Conservation (phyloP, 1,140 invertebrate genomes). For the Vanessa atalanta region DNA sequence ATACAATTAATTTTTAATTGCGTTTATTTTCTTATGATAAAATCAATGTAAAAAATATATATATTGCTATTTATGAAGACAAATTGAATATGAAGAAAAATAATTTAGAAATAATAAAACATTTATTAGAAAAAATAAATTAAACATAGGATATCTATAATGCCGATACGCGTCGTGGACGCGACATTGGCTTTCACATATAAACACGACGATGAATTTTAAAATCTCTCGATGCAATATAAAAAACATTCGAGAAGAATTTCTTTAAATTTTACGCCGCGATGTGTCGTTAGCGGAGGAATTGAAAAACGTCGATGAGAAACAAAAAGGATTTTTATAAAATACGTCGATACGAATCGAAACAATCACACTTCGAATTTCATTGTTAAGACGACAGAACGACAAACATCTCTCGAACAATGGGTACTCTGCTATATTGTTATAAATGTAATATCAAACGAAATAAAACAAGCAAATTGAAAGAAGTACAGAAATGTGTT, state of each 20-base stretch:
- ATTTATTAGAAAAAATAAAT: neutral
- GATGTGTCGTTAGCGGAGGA: slow-evolving; percentile 49
- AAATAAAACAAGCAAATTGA: slow-evolving; percentile 26
- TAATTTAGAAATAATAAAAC: neutral
- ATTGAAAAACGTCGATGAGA: slow-evolving; percentile 41
- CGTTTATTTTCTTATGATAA: no score
- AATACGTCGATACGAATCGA: slow-evolving; percentile 64
- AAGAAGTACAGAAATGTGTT: slow-evolving; percentile 5
- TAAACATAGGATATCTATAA: neutral
- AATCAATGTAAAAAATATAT: no score
- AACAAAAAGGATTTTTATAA: slow-evolving; percentile 74
- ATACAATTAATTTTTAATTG: no score
- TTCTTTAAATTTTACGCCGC: slow-evolving; percentile 44
- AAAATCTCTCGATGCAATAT: slow-evolving; percentile 18
- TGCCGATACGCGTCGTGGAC: neutral
- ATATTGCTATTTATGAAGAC: no score
- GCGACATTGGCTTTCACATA: neutral
- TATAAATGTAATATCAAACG: slow-evolving; percentile 20
- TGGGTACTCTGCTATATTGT: slow-evolving; percentile 34
- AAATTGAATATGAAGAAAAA: no score
- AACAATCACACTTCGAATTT: slow-evolving; percentile 69
- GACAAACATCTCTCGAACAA: slow-evolving; percentile 54
- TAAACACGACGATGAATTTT: slow-evolving; percentile 14
- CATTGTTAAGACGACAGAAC: slow-evolving; percentile 62
- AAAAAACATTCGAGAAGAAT: slow-evolving; percentile 14